Conservation (phyloP, 2,797 vertebrate species). For the Poecilia velifera region DNA sequence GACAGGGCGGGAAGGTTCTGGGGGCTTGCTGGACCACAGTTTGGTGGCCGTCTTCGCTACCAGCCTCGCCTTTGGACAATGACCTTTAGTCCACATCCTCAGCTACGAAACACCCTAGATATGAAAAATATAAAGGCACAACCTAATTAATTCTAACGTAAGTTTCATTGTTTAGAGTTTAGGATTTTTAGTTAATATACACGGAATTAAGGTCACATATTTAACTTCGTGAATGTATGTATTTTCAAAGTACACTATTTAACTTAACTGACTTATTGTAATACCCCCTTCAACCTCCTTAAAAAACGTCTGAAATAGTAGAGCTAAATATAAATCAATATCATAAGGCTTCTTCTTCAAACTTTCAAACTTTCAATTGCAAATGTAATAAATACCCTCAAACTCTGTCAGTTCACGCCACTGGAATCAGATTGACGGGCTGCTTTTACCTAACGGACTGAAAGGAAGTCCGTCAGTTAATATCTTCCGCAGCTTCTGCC, state of each 20-base stretch:
- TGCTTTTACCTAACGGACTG: conserved; percentile 20
- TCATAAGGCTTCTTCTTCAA: background rate
- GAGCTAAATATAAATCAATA: background rate
- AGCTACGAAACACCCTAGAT: background rate
- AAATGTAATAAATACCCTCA: background rate
- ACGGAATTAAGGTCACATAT: background rate
- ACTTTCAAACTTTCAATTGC: background rate
- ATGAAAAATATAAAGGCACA: background rate
- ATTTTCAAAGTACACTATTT: background rate
- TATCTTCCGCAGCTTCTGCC: conserved; percentile 46
- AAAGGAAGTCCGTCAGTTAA: conserved; percentile 72
- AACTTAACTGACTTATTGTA: background rate
- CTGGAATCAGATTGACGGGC: conserved; percentile 7
- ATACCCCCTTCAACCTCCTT: background rate
- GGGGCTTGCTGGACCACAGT: conserved; percentile 42
- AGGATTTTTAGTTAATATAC: background rate
- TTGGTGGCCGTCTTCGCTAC: conserved; percentile 33
- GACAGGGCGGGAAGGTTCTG: conserved; percentile 22
- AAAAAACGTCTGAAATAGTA: background rate
- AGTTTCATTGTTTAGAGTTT: background rate
- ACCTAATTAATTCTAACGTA: background rate
- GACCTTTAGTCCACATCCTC: conserved; percentile 73
- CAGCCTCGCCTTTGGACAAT: conserved; percentile 33
- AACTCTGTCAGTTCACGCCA: background rate
- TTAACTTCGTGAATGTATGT: background rate